Base-by-base conservation (phyloP, 2,888 invertebrate genomes). In the Agrotis ipsilon region DNA sequence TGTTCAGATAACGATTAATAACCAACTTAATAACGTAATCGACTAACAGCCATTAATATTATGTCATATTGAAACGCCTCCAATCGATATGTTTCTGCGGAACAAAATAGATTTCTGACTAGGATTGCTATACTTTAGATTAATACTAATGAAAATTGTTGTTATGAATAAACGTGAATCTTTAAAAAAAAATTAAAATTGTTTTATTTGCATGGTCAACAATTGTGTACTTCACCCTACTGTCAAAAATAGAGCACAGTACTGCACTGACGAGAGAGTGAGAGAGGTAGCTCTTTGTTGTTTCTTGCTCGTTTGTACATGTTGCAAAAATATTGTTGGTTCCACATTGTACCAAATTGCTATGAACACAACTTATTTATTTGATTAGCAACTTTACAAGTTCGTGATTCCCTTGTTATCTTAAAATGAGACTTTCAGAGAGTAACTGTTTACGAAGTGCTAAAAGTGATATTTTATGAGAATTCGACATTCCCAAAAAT, bases 371-470 rank as follows among this genome's bases (percentile, higher is more conserved):
- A 18, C 32, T 52, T 39, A 69, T 80, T 72, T 52, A 59, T 60
- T 9, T 49, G 48, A 55, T 69, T 72, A 51, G 49, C 60, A 63
- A 39, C 6, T 48, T 3, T 0, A n/a, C 11, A 24, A 61, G 21
- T 32, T 48, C 81, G 78, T 81, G 81, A 78, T 63, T 32, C 62
- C 62, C 48, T 55, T 68, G 55, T 81, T 76, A 74, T 39, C 43
- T n/a, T 16, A 0, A 9, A 52, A 18, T 13, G 24, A 60, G 24
- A 32, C 18, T 67, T 76, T 77, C 54, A 45, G 68, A 71, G 65
- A 14, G 16, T 45, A 52, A 64, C 45, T 66, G 70, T 67, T 57
- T 59, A 16, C 13, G 13, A 43, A 48, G 67, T 77, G 67, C 63
- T 67, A 78, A 80, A 69, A 69, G 54, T 18, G 49, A 48, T 52